Conservation (phyloP, 2,797 vertebrate species). For the Gymnoscopelus microlampas region DNA sequence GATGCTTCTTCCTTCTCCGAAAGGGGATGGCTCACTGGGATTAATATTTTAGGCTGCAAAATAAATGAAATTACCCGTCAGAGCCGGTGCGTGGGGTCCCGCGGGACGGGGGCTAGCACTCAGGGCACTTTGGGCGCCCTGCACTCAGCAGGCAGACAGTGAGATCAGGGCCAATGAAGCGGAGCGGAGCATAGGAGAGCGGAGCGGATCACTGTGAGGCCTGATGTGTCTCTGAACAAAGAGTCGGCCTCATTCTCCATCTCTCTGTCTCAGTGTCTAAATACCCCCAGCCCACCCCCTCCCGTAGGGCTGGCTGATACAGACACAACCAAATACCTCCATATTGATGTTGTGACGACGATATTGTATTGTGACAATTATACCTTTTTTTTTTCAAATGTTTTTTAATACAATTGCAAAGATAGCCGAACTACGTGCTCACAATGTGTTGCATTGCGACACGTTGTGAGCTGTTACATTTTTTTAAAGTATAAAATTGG, state of each 20-base stretch:
- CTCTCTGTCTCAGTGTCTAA: slow-evolving; percentile 22
- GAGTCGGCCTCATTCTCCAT: slow-evolving; percentile 41
- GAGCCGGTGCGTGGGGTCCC: slow-evolving; percentile 74
- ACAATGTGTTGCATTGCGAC: too few relatives aligned
- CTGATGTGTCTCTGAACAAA: slow-evolving; percentile 71
- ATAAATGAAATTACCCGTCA: slow-evolving; percentile 84
- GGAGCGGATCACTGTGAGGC: slow-evolving; percentile 65
- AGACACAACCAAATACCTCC: too few relatives aligned
- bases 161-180: slow-evolving; percentile 80
- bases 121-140: slow-evolving; percentile 75
- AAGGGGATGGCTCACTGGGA: slow-evolving; percentile 71
- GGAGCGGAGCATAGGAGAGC: slow-evolving; percentile 56
- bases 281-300: too few relatives aligned
- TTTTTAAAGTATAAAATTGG: too few relatives aligned
- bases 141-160: slow-evolving; percentile 77
- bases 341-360: too few relatives aligned
- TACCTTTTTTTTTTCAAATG: neutral
- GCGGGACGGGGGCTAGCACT: slow-evolving; percentile 73
- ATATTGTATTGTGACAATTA: too few relatives aligned
- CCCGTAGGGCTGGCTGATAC: too few relatives aligned
- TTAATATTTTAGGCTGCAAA: slow-evolving; percentile 84
- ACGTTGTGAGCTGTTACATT: too few relatives aligned
- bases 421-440: neutral
- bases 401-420: neutral
- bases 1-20: slow-evolving; percentile 73